Conservation (phyloP, 1,140 invertebrate genomes). For the Rhopalosiphum maidis region DNA sequence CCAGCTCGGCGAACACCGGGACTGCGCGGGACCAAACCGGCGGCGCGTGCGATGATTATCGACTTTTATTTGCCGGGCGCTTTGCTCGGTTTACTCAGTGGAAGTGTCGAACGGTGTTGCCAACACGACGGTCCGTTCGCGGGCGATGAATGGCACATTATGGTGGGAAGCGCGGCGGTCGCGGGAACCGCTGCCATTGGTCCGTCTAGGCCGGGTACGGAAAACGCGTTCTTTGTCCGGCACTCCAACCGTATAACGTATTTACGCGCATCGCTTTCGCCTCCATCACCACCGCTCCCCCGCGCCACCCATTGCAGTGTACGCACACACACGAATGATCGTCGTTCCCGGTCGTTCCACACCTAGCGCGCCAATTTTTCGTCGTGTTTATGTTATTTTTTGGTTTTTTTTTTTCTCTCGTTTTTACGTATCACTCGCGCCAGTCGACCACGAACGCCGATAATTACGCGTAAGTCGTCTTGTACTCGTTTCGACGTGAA, state of each 20-base stretch:
- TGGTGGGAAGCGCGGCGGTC: slow-evolving; percentile 18
- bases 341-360: slow-evolving; percentile 53
- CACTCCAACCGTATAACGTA: slow-evolving; percentile 27
- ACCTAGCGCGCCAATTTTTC: slow-evolving; percentile 54
- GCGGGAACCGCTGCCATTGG: slow-evolving; percentile 54
- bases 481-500: neutral
- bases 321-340: slow-evolving; percentile 37
- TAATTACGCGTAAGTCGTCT: neutral
- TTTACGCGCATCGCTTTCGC: neutral
- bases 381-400: neutral
- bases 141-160: neutral
- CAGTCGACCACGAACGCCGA: neutral
- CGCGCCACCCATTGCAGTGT: neutral
- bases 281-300: neutral
- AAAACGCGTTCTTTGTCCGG: slow-evolving; percentile 28
- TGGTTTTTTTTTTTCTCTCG: neutral
- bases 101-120: neutral
- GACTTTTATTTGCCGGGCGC: slow-evolving; percentile 28
- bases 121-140: neutral
- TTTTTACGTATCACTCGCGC: neutral
- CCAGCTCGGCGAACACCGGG: neutral
- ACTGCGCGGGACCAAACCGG: neutral
- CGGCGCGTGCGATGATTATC: slow-evolving; percentile 15
- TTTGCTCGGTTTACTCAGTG: neutral
- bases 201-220: neutral